Percentiles rank a stretch among this genome's conserved stretches.
Conservation (phyloP, 2,888 invertebrate species). For the Tinea pellionella region DNA sequence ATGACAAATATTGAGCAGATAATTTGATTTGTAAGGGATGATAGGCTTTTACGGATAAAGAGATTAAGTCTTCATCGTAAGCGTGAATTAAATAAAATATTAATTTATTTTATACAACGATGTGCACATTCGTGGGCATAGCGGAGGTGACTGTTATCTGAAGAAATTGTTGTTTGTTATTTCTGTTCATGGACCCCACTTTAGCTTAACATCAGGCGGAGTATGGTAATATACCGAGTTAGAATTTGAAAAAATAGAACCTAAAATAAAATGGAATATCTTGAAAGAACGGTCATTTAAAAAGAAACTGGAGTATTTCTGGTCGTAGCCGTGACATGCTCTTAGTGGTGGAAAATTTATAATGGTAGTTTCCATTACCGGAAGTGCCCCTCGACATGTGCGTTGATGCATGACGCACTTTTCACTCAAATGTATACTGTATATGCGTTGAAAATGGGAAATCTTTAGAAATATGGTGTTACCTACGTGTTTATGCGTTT, state of each 20-base stretch:
- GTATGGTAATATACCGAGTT: too few species aligned
- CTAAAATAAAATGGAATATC: too few species aligned
- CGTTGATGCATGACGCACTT: slow-evolving; percentile 10
- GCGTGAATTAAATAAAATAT: background rate
- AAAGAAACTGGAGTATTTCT: background rate
- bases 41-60: background rate
- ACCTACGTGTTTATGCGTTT: too few species aligned
- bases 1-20: background rate
- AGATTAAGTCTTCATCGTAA: background rate
- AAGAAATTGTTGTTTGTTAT: too few species aligned
- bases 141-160: too few species aligned
- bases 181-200: too few species aligned
- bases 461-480: background rate
- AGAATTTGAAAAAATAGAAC: too few species aligned
- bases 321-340: slow-evolving; percentile 36
- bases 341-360: slow-evolving; percentile 56
- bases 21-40: background rate
- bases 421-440: background rate
- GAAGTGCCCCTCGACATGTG: slow-evolving; percentile 32
- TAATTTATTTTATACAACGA: background rate
- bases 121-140: too few species aligned
- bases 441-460: background rate
- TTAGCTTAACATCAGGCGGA: too few species aligned
- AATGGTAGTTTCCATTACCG: slow-evolving; percentile 58
- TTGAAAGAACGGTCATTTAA: background rate